Base-by-base conservation (phyloP, 2,113 vertebrate genomes). In the Lepidothrix coronata region DNA sequence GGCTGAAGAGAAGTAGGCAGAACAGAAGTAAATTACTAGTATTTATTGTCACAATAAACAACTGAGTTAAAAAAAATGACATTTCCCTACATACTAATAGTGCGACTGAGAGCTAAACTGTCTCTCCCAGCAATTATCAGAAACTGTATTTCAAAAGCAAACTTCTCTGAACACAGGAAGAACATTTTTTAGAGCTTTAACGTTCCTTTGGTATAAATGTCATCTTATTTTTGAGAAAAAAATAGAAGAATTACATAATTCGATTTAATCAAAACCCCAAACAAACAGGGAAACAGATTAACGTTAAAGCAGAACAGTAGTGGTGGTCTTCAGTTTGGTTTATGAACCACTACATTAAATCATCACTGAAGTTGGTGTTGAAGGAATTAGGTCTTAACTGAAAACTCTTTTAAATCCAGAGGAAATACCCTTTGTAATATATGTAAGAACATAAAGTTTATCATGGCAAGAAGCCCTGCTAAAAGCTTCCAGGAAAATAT, bases 371-470 rank as follows among this genome's bases (percentile, higher is more conserved):
- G 43, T n/a, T 9, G 2, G 17, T 54, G 68, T 37, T 68, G 62
- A 65, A 90, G 37, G 44, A 77, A 81, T 61, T 30, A 73, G 55
- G 58, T 66, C 52, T 94, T 92, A 94, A 91, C 68, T 82, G 41
- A 81, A 89, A 94, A 70, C 16, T 78, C 14, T 61, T 92, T 68
- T 72, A 77, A 95, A 81, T 93, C 76, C 91, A 91, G 79, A 92
- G 95, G 85, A 94, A 94, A 96, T 84, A 92, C 44, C 76, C 88
- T 91, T 89, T 95, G 85, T 88, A 91, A 79, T 55, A 90, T 55
- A 77, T 81, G n/a, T 65, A 81, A 93, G 76, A 92, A 92, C 10
- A 4, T 67, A 24, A 94, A 87, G 61, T 89, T 93, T 93, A 78
- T 76, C n/a, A 52, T 91, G 93, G 92, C 95, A 96, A 70, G 70